A percentile compares a stretch with the other conserved stretches of the same genome.
phyloP scores from a whole-genome alignment of 2,113 vertebrate species.

The Eulemur rufifrons region DNA sequence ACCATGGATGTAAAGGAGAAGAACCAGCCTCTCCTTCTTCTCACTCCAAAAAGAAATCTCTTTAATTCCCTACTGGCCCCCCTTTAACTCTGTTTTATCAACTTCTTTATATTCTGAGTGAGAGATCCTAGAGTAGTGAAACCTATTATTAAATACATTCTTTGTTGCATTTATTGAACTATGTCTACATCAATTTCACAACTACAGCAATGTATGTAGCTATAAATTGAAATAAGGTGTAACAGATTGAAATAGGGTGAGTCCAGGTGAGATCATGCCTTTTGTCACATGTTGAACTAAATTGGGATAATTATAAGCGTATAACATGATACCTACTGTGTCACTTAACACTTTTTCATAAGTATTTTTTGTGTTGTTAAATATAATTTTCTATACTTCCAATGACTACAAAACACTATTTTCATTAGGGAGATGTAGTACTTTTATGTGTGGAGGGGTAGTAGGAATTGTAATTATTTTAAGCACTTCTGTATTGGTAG shows the following conservation, averaged over 20 bases:
- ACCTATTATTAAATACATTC: not conserved
- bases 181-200: not conserved
- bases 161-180: not conserved
- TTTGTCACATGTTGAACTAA: not conserved
- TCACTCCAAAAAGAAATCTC: not conserved
- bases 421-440: not conserved
- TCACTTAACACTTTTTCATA: not conserved
- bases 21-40: not conserved
- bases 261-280: not conserved
- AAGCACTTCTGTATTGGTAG: not conserved
- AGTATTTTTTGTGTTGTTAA: not conserved
- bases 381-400: not conserved
- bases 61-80: not conserved
- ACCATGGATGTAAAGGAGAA: not conserved
- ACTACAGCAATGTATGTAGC: not conserved
- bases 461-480: not conserved
- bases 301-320: not conserved
- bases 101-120: not conserved
- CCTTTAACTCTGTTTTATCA: not conserved
- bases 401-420: not conserved
- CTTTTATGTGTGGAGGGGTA: not conserved
- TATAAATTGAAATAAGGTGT: not conserved
- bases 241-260: not conserved
- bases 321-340: not conserved
- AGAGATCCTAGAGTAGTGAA: not conserved